Evolutionary conservation across 37 sponge, comb jelly and placozoan genomes (phyloP), one percentile per base, ranked within the genome.

Genomic region (Sycon ciliatum): DNA sequence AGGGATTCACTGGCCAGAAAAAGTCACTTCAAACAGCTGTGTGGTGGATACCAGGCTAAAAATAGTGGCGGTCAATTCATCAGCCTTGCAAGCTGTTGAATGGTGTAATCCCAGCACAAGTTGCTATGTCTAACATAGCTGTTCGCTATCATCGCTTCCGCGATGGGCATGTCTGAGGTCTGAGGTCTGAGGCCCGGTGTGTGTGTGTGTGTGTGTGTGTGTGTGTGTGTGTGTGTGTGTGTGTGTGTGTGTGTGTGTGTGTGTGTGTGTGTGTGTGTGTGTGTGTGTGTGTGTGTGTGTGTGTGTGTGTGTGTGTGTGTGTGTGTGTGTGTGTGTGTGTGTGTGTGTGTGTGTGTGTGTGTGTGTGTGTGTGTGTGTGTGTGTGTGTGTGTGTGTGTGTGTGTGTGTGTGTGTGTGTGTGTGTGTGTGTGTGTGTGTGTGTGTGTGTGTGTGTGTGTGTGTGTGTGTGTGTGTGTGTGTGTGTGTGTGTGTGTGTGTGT

Each of bases 401-500:
- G 73, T 55, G 30, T 72, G 73, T 56, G 30, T 72, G 56, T 53
- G 3, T 72, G 57, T 54, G 30, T 57, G 38, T 72, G 38, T 72
- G 56, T 23, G 39, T 32, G n/a, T 62, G 49, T 79, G 62, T 71
- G 52, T 42, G 63, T 53, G 56, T 58, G 60, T 72, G 63, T 57
- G 65, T 68, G 3, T n/a, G 29, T 5, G 49, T 0, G 36, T 39
- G 60, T 30, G 36, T 29, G 1, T 2, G 4, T 31, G 32, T 29
- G 32, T 26, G 31, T 49, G 70, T 38, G 70, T 69, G 70, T 38
- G 70, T 69, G 70, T 69, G 42, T 38, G 42, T 69, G 42, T 69
- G 70, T 69, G 70, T 69, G 70, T 69, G 70, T 69, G 70, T 69
- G 70, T 69, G 71, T 70, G 71, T 70, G 71, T 70, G 71, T 70